Percentiles rank a stretch among this genome's conserved stretches.
These are phyloP conservation scores for Papilio dardanus DNA, from an alignment of 1,140 invertebrate genomes.

Conservation along the genomic window DNA sequence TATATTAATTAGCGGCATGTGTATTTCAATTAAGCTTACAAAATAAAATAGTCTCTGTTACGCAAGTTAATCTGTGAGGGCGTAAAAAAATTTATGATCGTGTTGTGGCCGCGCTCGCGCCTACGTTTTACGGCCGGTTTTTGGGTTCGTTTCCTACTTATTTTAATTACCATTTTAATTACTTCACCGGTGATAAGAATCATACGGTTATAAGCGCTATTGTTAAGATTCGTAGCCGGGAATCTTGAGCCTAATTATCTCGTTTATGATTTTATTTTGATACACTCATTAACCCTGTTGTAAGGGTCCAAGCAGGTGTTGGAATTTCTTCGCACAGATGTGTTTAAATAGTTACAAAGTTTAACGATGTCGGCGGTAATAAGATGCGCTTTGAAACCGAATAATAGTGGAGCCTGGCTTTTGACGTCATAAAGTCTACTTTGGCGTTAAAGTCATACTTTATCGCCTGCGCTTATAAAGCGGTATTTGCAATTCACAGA, in stretches of 20 bases:
- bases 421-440: conserved; percentile 32
- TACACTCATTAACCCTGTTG: conserved; percentile 33
- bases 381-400: conserved; percentile 4
- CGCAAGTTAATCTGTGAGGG: conserved; percentile 53
- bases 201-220: conserved; percentile 61
- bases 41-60: conserved; percentile 48
- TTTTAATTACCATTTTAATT: conserved; percentile 79
- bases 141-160: conserved; percentile 71
- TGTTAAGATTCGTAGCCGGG: conserved; percentile 61
- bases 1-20: conserved; percentile 17
- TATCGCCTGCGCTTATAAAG: conserved; percentile 46
- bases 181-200: conserved; percentile 65
- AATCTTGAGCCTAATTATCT: conserved; percentile 46
- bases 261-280: conserved; percentile 39
- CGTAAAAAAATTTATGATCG: conserved; percentile 72
- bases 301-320: conserved; percentile 8
- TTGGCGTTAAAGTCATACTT: conserved; percentile 47
- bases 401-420: conserved; percentile 23
- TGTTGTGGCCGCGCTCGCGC: conserved; percentile 55
- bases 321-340: conserved; percentile 17
- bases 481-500: conserved; percentile 78
- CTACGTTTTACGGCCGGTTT: conserved; percentile 67
- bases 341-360: conserved; percentile 24
- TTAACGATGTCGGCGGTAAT: conserved; percentile 28
- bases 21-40: conserved; percentile 13